These are phyloP conservation scores for Brachionus koreanus DNA, from an alignment of 1,140 invertebrate genomes.

Conservation along the genomic window DNA sequence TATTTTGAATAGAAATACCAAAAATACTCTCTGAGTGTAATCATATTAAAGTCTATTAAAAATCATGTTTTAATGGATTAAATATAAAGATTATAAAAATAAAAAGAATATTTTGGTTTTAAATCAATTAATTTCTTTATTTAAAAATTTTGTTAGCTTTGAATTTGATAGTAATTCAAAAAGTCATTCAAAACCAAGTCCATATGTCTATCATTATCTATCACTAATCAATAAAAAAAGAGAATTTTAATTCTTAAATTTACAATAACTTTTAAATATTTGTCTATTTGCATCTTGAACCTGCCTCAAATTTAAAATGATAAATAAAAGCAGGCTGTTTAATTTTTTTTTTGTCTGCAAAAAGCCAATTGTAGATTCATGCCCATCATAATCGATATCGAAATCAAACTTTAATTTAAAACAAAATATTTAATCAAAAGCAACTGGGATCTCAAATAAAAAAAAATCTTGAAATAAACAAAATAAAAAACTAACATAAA, in stretches of 20 bases:
- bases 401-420: slow-evolving; percentile 1
- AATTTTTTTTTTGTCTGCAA: background rate
- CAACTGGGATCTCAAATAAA: slow-evolving; percentile 20
- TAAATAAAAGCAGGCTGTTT: background rate
- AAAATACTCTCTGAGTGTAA: background rate
- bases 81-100: too few species aligned
- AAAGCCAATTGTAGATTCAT: background rate
- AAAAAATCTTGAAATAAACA: background rate
- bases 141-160: too few species aligned
- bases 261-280: background rate
- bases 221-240: background rate
- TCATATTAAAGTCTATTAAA: too few species aligned
- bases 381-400: background rate
- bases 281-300: background rate
- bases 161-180: too few species aligned
- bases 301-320: background rate
- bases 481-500: slow-evolving; percentile 35
- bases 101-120: too few species aligned
- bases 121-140: too few species aligned
- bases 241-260: background rate
- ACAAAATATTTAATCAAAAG: slow-evolving; percentile 30
- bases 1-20: background rate
- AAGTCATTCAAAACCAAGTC: background rate
- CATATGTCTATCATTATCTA: background rate
- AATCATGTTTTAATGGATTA: too few species aligned